Evolutionary conservation across 2,888 invertebrate genomes (phyloP).

Genomic region (Neoascia interrupta): DNA sequence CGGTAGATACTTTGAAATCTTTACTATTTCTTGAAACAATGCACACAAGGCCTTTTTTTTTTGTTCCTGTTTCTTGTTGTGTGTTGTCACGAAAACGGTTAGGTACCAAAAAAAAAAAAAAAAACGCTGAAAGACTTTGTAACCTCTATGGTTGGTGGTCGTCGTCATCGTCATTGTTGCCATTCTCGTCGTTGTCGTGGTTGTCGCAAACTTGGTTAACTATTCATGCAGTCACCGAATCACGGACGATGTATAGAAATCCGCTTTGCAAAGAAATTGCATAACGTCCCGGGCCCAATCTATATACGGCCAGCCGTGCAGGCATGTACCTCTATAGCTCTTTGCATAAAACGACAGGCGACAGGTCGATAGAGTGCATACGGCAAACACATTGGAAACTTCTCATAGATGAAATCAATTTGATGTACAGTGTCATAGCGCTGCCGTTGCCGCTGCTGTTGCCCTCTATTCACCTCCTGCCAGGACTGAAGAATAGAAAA

Average conservation of each 20-base stretch:
- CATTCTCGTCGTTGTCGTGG: constrained; percentile 40
- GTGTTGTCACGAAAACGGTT: constrained; percentile 68
- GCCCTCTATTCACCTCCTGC: constrained; percentile 8
- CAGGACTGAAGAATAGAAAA: constrained; percentile 4
- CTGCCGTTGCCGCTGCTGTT: constrained; percentile 43
- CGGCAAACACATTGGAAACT: constrained; percentile 63
- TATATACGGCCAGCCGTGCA: constrained; percentile 14
- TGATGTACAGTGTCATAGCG: constrained; percentile 69
- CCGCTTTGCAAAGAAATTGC: constrained; percentile 56
- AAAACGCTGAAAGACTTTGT: constrained; percentile 46
- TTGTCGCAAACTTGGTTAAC: constrained; percentile 62
- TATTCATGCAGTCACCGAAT: constrained; percentile 68
- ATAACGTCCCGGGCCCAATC: constrained; percentile 47
- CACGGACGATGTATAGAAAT: constrained; percentile 54
- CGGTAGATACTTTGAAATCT: constrained; percentile 45
- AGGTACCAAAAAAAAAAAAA: constrained; percentile 42
- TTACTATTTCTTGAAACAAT: constrained; percentile 62
- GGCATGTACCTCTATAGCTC: constrained; percentile 25
- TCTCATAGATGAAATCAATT: constrained; percentile 69
- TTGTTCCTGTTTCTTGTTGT: constrained; percentile 43
- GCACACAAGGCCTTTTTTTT: too few relatives aligned
- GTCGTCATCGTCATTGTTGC: constrained; percentile 39
- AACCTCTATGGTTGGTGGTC: constrained; percentile 68
- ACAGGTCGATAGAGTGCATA: constrained; percentile 67
- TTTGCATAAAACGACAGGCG: constrained; percentile 66